Percentiles rank a stretch among this genome's conserved stretches.
phyloP scores from a whole-genome alignment of 2,113 vertebrate genomes.

The Caranx melampygus region DNA sequence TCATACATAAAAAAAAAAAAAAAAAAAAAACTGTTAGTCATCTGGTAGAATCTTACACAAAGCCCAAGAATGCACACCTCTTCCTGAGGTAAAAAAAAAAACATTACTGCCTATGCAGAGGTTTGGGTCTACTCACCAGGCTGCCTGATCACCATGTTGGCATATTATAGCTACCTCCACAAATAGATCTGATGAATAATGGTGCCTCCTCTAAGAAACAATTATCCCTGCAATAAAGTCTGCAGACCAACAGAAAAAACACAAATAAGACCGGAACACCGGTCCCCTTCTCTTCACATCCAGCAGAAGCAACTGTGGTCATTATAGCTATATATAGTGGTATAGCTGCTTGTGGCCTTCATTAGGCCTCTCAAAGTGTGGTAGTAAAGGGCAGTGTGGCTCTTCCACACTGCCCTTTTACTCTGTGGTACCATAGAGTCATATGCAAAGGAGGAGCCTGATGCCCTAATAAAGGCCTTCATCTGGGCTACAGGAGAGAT shows the following conservation, averaged over 20 bases:
- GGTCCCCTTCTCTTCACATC: constrained; percentile 23
- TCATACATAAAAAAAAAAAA: too few relatives aligned
- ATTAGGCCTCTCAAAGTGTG: constrained; percentile 72
- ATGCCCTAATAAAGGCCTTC: constrained; percentile 64
- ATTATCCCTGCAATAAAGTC: constrained; percentile 60
- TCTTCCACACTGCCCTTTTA: constrained; percentile 68
- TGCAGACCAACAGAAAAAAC: constrained; percentile 53
- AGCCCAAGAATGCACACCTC: background rate
- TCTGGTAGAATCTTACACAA: background rate
- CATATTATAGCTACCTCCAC: constrained; percentile 20
- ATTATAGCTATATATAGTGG: constrained; percentile 71
- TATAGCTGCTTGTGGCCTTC: constrained; percentile 68
- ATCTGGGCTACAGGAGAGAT: constrained; percentile 63
- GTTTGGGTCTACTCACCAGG: constrained; percentile 6
- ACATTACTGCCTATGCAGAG: background rate
- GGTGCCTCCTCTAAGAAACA: constrained; percentile 51
- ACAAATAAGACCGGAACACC: constrained; percentile 43
- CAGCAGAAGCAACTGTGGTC: constrained; percentile 44
- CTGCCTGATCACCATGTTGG: constrained; percentile 27
- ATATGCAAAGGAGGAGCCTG: constrained; percentile 64
- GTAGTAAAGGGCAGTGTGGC: constrained; percentile 65
- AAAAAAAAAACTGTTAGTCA: too few relatives aligned
- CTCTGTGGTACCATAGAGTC: constrained; percentile 51
- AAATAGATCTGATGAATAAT: constrained; percentile 57
- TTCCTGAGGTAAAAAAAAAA: background rate